Base-by-base conservation (phyloP, 2,797 vertebrate genomes). In the Mormyrus proboscirostris region DNA sequence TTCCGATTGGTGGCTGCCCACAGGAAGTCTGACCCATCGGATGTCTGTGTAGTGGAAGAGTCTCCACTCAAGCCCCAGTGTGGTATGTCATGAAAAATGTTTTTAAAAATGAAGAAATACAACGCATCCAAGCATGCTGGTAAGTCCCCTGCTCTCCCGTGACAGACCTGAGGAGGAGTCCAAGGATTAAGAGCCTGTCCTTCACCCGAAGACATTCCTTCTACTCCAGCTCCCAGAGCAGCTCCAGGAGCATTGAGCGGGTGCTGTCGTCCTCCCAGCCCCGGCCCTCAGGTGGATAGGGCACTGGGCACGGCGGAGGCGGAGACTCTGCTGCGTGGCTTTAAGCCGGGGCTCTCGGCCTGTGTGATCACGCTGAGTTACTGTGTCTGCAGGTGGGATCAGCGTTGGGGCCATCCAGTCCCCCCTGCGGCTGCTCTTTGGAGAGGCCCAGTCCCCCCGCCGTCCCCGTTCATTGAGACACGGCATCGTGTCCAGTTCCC, bases 401-500 rank as follows among this genome's bases (percentile, higher is more conserved):
- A 89, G 94, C 25, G 86, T 92, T 0, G 93, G 92, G 89, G 82
- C 88, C 0, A 92, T 97, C 25, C 95, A 88, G 12, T 98, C 98
- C 90, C 98, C 98, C 9, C 96, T 96, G 94, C 96, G 95, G 14
- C 96, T 99, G 90, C 96, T 99, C 79, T 99, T 99, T 87, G 97
- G 98, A 9, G 97, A 97, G 1, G 93, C 96, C 2, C 92, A 86
- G 79, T 97, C 95, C 3, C 90, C 91, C 0, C 33, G 33, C 88
- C 93, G 91, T 25, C 92, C 94, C 90, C 88, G 92, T 38, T 92
- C 89, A 76, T 93, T 93, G 38, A 86, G 19, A 82, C 93, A 92
- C 19, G 87, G 89, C 88, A 88, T 16, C 89, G 90, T 87, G 83
- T 93, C 91, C 51, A 92, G 91, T 88, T 89, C 91, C 89, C 94